Base-by-base conservation (phyloP, 1,140 invertebrate species). In the Acromyrmex echinatior region DNA sequence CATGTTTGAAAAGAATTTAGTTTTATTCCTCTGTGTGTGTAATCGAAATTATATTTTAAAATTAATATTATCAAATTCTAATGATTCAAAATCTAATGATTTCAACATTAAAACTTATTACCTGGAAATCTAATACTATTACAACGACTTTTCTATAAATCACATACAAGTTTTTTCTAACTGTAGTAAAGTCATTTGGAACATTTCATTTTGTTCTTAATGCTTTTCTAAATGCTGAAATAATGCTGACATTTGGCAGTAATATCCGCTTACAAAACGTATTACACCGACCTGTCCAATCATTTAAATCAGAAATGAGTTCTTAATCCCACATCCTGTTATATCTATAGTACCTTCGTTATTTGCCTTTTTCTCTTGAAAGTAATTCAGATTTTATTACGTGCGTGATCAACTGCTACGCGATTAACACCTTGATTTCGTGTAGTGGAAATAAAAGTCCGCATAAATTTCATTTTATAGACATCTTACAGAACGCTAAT, bases 301-400 rank as follows among this genome's bases (percentile, higher is more conserved):
- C 89, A 86, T 90, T 39, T 90, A 90, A 90, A 90, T 87, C 74
- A 74, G 88, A 90, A 90, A 90, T 90, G 88, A 90, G 79, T 84
- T 90, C 88, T 90, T 90, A 74, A 90, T 73, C 68, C 49, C 66
- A 63, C 31, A 31, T 70, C 87, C 21, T 45, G 12, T 35, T n/a
- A 39, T 81, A 66, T 60, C 58, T 74, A 31, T 45, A 35, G 45
- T 58, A 85, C 58, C 63, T 87, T 90, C 58, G 45, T 86, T 87
- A 78, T 87, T 90, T 81, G 73, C 53, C 60, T 85, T 31, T 82
- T 62, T 63, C 71, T 10, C 45, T 56, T 28, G 62, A 12, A 86
- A 77, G 87, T 90, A 90, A 90, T 90, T 89, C 71, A 62, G 68
- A 88, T 90, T 90, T 90, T 89, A 90, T 77, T 89, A 77, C 84